Percentiles rank a stretch among this genome's conserved stretches.
These are phyloP conservation scores for Tapirus terrestris DNA, from an alignment of 2,113 vertebrate genomes.

Conservation along the genomic window DNA sequence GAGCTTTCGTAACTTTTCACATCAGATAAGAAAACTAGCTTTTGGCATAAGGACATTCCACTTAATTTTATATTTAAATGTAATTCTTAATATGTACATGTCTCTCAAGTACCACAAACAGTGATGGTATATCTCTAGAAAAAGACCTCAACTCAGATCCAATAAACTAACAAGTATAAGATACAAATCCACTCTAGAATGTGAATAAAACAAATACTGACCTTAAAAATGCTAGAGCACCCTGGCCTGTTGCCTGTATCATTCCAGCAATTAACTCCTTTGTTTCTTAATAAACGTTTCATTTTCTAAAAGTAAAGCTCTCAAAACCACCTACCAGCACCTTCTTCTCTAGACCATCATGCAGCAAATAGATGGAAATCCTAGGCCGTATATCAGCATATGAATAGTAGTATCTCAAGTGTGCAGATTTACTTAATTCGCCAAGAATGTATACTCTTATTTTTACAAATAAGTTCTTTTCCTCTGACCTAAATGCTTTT, in stretches of 20 bases:
- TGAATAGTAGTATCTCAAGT: background rate
- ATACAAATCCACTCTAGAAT: conserved; percentile 6
- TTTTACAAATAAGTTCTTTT: background rate
- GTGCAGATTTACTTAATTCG: conserved; percentile 26
- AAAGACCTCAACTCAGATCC: conserved; percentile 9
- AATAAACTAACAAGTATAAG: conserved; percentile 45
- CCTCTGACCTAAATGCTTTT: background rate
- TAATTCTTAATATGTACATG: conserved; percentile 74
- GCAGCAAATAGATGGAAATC: background rate
- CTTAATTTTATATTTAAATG: conserved; percentile 70
- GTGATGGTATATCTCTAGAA: conserved; percentile 18
- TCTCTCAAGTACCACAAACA: conserved; percentile 67
- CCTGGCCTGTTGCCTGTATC: conserved; percentile 54
- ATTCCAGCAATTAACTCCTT: conserved; percentile 60
- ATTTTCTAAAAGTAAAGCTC: conserved; percentile 11
- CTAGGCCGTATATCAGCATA: background rate
- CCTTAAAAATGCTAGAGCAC: conserved; percentile 46
- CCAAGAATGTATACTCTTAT: background rate
- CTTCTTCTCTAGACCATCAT: background rate
- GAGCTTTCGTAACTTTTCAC: background rate
- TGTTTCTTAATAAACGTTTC: background rate
- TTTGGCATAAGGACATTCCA: background rate
- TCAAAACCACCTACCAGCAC: background rate
- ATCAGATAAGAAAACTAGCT: conserved; percentile 30
- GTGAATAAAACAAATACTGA: conserved; percentile 56